Base-by-base conservation (phyloP, 1,140 invertebrate species). In the Eupeodes corollae region DNA sequence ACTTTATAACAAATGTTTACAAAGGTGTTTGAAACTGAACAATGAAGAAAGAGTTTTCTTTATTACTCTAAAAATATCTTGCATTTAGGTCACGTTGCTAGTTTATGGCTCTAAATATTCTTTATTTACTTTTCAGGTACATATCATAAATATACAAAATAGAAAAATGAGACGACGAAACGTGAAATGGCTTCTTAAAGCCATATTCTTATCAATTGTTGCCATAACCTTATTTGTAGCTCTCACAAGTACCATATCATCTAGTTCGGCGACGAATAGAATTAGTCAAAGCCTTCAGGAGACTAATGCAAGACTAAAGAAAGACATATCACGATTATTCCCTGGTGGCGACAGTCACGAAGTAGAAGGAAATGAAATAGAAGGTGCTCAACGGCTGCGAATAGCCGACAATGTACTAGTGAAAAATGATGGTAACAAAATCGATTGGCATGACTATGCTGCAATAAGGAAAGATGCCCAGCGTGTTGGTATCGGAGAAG, bases 391-490 rank as follows among this genome's bases (percentile, higher is more conserved):
- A n/a, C 46, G 30, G 3, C 44, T 51, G 1, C 42, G 45, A 13
- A 12, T 30, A 2, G 19, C 44, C 12, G 45, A 52, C 1, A 21
- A 31, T 30, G 40, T 42, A 26, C 9, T 43, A 13, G 19, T 41
- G 0, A 9, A 15, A 14, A 16, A 45, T 30, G 79, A 72, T 79
- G 80, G 50, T 10, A 10, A 31, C 1, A 65, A 57, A 37, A 61
- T 57, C 46, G 90, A 94, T 59, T 94, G 90, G 90, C 88, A 93
- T 62, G 78, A 93, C 65, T 84, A 88, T 58, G 71, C 76, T 35
- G 69, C 73, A 48, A 90, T 93, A 53, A 70, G 77, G 42, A 69
- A 73, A 21, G 91, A 94, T 46, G 63, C 62, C 9, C 69, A 73
- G 52, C 73, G 83, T 52, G 75, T 65, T 26, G 87, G 87, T 69